Evolutionary conservation across 2,113 vertebrate genomes (phyloP), one percentile per base, ranked within the genome.

Genomic region (Chaetodon trifascialis): DNA sequence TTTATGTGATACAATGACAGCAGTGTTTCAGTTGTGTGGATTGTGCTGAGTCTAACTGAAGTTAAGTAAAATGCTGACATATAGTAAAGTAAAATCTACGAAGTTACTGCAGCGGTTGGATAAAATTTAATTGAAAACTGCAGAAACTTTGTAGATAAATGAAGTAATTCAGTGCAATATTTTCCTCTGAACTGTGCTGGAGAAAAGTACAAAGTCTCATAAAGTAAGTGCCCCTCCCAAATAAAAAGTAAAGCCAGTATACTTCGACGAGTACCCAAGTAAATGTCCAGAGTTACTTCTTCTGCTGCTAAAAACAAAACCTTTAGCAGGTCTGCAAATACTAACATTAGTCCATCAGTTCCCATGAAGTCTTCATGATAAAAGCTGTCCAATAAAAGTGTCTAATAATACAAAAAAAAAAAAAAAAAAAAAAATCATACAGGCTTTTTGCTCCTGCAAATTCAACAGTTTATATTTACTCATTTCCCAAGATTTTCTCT

Each of bases 81-180:
- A 44, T 6, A 4, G 44, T n/a, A 11, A 55, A 79, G 59, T n/a
- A 15, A 58, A 59, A 59, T 54, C 19, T 62, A 44, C 23, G 34
- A 55, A 80, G 19, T 40, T 47, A n/a, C 68, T 72, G 62, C 30
- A 30, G 25, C 16, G 11, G 19, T 38, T 66, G 15, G 30, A 12
- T 59, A 21, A 15, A 40, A 11, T 55, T 21, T 21, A 8, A 59
- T n/a, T 49, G n/a, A 71, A 38, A 52, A 40, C 8, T 17, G 21
- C 5, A 25, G 30, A 75, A 63, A 58, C 40, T 58, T 46, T 66
- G 30, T 19, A 30, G 60, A 73, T 73, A 59, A 47, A 25, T 70
- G 11, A 52, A 21, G 17, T 36, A 11, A 68, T 58, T 47, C 11
- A 17, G 9, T 23, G 2, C 25, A 40, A 6, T 0, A 21, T 40